A percentile compares a stretch with the other conserved stretches of the same genome.
These are phyloP conservation scores for Acrossocheilus fasciatus DNA, from an alignment of 2,797 vertebrate genomes.

Conservation along the genomic window DNA sequence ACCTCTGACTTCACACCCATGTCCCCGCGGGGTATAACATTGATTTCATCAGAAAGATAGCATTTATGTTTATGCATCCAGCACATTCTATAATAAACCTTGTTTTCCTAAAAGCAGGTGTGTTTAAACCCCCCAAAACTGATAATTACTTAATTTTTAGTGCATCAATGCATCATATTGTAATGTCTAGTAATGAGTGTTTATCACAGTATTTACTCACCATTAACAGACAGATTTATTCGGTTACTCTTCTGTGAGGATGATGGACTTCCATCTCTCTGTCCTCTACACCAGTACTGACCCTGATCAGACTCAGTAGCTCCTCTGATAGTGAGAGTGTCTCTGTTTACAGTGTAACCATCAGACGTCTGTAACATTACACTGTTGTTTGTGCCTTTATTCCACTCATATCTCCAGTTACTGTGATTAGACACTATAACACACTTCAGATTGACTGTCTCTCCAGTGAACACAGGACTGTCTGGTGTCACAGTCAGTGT, in stretches of 20 bases:
- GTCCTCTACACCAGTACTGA: conserved; percentile 55
- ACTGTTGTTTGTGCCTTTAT: not conserved
- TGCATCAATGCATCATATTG: too few species aligned
- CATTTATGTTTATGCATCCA: too few species aligned
- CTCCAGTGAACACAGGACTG: not conserved
- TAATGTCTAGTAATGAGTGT: too few species aligned
- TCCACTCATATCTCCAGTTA: not conserved
- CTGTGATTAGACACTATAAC: rapidly evolving
- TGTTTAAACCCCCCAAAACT: too few species aligned
- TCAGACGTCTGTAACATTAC: not conserved
- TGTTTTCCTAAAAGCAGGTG: too few species aligned
- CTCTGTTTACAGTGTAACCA: not conserved
- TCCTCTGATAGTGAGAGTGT: not conserved
- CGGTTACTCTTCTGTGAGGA: not conserved
- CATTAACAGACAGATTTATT: not conserved
- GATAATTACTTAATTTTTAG: too few species aligned
- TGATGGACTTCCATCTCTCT: conserved; percentile 39
- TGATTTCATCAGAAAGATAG: too few species aligned
- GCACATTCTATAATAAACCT: too few species aligned
- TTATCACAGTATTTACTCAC: not conserved
- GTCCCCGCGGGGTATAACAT: too few species aligned
- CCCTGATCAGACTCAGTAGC: conserved; percentile 5
- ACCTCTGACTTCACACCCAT: too few species aligned
- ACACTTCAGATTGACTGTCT: not conserved
- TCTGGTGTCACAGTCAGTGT: not conserved